Conservation (phyloP, 2,797 vertebrate species). For the Acipenser oxyrinchus region DNA sequence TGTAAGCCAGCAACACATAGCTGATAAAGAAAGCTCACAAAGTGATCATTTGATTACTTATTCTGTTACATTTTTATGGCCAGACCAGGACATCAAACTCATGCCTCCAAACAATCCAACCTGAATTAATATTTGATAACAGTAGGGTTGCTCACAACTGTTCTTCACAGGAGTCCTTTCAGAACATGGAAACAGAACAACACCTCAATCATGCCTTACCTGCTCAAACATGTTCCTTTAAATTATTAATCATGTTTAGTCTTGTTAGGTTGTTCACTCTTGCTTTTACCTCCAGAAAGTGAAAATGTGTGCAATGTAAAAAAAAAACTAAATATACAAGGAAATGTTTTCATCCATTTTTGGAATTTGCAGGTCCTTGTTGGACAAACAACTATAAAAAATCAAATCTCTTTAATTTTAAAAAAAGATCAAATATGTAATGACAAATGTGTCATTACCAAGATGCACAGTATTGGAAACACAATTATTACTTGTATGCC, state of each 20-base stretch:
- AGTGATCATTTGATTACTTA: slow-evolving; percentile 41
- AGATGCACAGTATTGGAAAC: too few species aligned
- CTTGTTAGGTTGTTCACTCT: slow-evolving; percentile 53
- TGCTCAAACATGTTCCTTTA: slow-evolving; percentile 79
- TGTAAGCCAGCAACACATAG: slow-evolving; percentile 43
- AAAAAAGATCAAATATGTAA: too few species aligned
- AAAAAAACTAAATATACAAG: slow-evolving; percentile 33
- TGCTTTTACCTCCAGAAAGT: slow-evolving; percentile 44
- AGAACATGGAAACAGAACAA: slow-evolving; percentile 41
- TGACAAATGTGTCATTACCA: too few species aligned
- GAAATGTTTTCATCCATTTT: slow-evolving; percentile 17
- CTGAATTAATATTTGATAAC: slow-evolving; percentile 71
- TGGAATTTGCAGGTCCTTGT: too few species aligned
- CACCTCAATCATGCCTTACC: slow-evolving; percentile 74
- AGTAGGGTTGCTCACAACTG: slow-evolving; percentile 51
- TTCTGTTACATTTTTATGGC: slow-evolving; percentile 33
- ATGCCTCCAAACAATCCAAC: slow-evolving; percentile 47
- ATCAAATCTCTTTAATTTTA: too few species aligned
- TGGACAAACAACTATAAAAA: too few species aligned
- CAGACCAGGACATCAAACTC: slow-evolving; percentile 38
- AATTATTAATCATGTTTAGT: slow-evolving; percentile 78
- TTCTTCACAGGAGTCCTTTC: slow-evolving; percentile 38
- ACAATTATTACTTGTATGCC: too few species aligned
- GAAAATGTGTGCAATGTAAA: slow-evolving; percentile 50
- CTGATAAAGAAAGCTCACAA: slow-evolving; percentile 33